Percentiles rank a stretch among this genome's conserved stretches.
These are phyloP conservation scores for Atherinomorus stipes DNA, from an alignment of 2,113 vertebrate species.

Conservation along the genomic window DNA sequence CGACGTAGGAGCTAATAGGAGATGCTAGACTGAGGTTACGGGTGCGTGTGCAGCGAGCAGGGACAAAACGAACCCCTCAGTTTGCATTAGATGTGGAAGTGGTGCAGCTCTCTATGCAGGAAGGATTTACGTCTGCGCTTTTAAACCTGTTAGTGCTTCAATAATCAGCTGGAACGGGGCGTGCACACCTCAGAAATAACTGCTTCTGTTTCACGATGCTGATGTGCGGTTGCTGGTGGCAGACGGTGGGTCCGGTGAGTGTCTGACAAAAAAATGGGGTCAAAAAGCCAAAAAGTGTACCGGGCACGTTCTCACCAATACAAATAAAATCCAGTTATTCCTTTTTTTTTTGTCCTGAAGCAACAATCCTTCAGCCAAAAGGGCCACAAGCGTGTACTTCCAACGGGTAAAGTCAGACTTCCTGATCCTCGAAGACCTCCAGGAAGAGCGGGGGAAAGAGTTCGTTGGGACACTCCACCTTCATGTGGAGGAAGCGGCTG, in stretches of 20 bases:
- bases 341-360: background rate
- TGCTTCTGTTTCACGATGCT: conserved; percentile 20
- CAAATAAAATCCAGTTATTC: conserved; percentile 21
- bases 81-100: conserved; percentile 35
- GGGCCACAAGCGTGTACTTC: background rate
- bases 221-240: conserved; percentile 60
- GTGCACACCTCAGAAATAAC: conserved; percentile 24
- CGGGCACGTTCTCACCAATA: conserved; percentile 21
- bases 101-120: conserved; percentile 16
- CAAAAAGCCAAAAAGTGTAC: background rate
- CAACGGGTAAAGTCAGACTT: conserved; percentile 58
- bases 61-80: conserved; percentile 28
- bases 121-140: conserved; percentile 56
- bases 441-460: conserved; percentile 97
- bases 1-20: background rate
- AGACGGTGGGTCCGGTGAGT: conserved; percentile 11
- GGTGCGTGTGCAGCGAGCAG: conserved; percentile 11
- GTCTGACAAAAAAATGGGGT: conserved; percentile 16
- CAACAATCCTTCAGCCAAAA: background rate
- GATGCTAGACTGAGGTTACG: conserved; percentile 15
- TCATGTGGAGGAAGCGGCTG: conserved; percentile 99
- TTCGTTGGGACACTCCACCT: conserved; percentile 99
- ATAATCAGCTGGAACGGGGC: conserved; percentile 2
- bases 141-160: background rate
- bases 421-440: conserved; percentile 96